Conservation (phyloP, 2,113 vertebrate genomes). For the Rhizomys pruinosus region DNA sequence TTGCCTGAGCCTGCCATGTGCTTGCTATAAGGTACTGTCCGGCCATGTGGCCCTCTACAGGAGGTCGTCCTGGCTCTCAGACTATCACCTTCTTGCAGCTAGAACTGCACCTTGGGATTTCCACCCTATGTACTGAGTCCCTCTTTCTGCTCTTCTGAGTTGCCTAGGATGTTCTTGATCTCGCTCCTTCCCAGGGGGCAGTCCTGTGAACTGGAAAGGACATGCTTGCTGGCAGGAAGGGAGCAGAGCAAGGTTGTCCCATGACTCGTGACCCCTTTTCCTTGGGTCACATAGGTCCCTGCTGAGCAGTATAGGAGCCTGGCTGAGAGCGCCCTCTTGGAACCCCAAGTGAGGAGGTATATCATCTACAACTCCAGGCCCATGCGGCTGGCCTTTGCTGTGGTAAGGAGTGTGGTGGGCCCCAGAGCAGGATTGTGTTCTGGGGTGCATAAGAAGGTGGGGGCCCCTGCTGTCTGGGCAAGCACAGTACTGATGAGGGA, state of each 20-base stretch:
- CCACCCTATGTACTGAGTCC: background rate
- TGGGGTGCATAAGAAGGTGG: background rate
- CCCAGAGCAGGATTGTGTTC: fast-evolving
- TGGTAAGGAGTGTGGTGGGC: constrained; percentile 76
- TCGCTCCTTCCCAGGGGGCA: fast-evolving
- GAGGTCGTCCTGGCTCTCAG: background rate
- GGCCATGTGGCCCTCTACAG: background rate
- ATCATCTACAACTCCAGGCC: constrained; percentile 87
- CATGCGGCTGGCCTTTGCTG: constrained; percentile 79
- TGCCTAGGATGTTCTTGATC: background rate
- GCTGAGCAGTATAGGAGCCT: constrained; percentile 72
- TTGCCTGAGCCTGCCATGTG: background rate
- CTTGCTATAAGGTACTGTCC: background rate
- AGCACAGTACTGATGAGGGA: background rate
- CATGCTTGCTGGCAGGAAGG: background rate
- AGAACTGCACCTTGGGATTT: background rate
- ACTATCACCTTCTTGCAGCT: background rate
- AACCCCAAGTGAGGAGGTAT: constrained; percentile 84
- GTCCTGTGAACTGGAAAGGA: background rate
- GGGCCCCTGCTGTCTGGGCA: background rate
- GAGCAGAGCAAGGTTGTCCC: background rate
- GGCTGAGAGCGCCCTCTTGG: constrained; percentile 82
- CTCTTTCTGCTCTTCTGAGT: background rate
- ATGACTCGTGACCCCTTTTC: background rate
- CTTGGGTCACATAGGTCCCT: constrained; percentile 76